phyloP scores from a whole-genome alignment of 2,888 invertebrate genomes.

The Pecten maximus region DNA sequence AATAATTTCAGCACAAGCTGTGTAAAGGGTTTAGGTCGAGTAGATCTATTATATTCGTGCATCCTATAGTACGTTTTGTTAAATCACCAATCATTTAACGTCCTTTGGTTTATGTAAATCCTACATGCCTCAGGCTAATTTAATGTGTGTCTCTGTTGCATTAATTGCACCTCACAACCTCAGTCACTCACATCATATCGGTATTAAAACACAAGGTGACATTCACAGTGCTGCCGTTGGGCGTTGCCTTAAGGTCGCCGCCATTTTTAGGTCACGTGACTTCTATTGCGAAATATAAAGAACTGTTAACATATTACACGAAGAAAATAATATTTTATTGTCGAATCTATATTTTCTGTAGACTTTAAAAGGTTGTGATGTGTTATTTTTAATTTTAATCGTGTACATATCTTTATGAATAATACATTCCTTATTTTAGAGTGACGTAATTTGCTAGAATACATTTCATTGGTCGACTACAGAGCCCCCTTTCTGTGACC shows the following conservation, averaged over 20 bases:
- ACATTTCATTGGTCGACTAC: conserved; percentile 44
- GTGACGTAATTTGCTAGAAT: conserved; percentile 42
- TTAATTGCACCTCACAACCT: not conserved
- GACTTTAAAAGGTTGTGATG: not conserved
- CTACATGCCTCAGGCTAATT: not conserved
- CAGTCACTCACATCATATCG: not conserved
- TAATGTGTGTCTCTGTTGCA: not conserved
- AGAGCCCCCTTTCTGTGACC: conserved; percentile 49
- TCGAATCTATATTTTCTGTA: not conserved
- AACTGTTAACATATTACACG: not conserved
- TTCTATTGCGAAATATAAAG: conserved; percentile 2
- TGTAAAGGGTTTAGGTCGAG: no score
- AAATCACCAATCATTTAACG: conserved; percentile 2
- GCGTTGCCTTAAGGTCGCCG: not conserved
- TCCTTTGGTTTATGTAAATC: not conserved
- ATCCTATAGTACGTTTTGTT: no score
- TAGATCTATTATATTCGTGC: no score
- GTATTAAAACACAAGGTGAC: not conserved
- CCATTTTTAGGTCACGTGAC: conserved; percentile 21
- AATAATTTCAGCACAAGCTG: no score
- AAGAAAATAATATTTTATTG: not conserved
- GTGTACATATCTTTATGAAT: not conserved
- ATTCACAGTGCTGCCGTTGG: not conserved
- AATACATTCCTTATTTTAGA: not conserved
- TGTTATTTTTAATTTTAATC: not conserved